Evolutionary conservation across 2,888 invertebrate species (phyloP), one percentile per base, ranked within the genome.

Genomic region (Agrilus mali): DNA sequence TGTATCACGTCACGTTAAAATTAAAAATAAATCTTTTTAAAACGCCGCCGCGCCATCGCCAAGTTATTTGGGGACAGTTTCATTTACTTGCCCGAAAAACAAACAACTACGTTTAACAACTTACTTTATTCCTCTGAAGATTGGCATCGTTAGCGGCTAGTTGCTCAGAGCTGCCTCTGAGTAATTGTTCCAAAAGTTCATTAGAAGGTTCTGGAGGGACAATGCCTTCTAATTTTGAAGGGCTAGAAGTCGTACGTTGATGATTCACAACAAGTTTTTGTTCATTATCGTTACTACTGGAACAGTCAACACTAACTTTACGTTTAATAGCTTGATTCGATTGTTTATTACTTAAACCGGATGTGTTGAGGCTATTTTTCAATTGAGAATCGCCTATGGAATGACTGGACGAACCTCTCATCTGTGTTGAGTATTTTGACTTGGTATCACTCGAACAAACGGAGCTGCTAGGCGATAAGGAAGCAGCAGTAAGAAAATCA

Each of bases 161-260:
- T 51, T 83, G 79, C 62, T 87, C 87, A 34, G 86, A 86, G 56
- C 85, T 85, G 43, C 86, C 86, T 50, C 82, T 75, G 38, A 87
- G 72, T 47, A 87, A 68, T 61, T 86, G 83, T 36, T 85, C 85
- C 47, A 87, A 70, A 47, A 86, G 68, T 60, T 86, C 84, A 13
- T 73, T 76, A 47, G 77, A 76, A 10, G 78, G 71, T 49, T 72
- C 72, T 12, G 69, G 50, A 42, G 58, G 57, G 14, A 54, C 50
- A 45, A 73, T 66, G 38, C 79, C 80, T 57, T 80, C 81, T 50
- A 86, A 70, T 63, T 86, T 84, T 14, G 82, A 84, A 31, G 86
- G 86, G 53, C 85, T 85, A 7, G 85, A 86, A 13, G 83, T 83
- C 6, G 85, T 85, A 53, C 86, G 67, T 52, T 85, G 84, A 64